Conservation (phyloP, 2,113 vertebrate species). For the Bos javanicus region DNA sequence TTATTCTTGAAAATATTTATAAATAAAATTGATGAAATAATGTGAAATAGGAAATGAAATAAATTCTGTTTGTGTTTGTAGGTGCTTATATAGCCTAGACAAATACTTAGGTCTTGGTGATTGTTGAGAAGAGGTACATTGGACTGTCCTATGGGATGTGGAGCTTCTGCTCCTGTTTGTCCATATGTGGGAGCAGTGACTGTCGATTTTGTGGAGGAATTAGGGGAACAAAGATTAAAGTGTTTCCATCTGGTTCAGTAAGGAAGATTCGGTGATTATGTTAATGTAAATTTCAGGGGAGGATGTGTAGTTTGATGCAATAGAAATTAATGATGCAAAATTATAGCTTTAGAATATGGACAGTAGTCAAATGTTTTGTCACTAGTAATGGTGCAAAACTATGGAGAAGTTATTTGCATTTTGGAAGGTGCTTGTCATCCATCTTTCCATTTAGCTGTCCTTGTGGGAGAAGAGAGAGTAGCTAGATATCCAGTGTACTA, state of each 20-base stretch:
- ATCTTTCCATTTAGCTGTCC: not conserved
- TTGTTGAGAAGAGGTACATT: not conserved
- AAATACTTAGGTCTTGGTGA: not conserved
- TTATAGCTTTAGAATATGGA: constrained; percentile 9
- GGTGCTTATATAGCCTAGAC: not conserved
- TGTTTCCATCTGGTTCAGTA: not conserved
- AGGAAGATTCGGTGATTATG: not conserved
- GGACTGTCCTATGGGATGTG: not conserved
- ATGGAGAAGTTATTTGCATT: not conserved
- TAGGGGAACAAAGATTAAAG: not conserved
- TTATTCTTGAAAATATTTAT: not conserved
- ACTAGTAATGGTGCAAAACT: not conserved
- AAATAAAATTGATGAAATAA: not conserved
- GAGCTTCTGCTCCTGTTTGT: not conserved
- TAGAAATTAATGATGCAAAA: constrained; percentile 34
- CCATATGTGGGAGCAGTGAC: not conserved
- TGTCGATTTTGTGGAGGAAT: not conserved
- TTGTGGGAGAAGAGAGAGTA: not conserved
- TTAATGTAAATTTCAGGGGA: not conserved
- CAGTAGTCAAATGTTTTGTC: not conserved
- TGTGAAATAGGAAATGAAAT: not conserved
- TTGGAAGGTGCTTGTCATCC: not conserved
- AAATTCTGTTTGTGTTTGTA: not conserved
- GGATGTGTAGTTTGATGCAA: not conserved
- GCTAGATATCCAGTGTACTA: not conserved